These are phyloP conservation scores for Karalla daura DNA, from an alignment of 2,797 vertebrate genomes.

Conservation along the genomic window DNA sequence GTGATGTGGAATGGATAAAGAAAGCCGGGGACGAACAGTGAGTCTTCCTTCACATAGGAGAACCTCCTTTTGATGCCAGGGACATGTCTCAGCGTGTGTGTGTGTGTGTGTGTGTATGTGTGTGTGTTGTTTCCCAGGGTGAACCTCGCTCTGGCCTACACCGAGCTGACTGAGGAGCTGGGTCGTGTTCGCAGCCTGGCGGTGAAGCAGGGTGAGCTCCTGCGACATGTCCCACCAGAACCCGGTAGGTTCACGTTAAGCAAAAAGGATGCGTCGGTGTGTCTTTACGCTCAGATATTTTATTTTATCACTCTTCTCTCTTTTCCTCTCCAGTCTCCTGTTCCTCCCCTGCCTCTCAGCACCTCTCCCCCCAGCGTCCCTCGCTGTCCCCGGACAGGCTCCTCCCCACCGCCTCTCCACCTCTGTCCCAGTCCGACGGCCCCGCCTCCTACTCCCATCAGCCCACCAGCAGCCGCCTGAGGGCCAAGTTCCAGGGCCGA, in stretches of 20 bases:
- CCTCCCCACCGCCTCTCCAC: constrained; percentile 70
- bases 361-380: constrained; percentile 68
- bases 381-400: constrained; percentile 74
- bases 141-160: constrained; percentile 91
- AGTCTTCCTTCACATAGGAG: constrained; percentile 57
- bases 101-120: not conserved
- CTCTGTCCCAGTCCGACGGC: constrained; percentile 74
- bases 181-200: constrained; percentile 85
- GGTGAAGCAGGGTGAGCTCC: constrained; percentile 81
- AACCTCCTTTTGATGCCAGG: not conserved
- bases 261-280: no score
- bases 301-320: not conserved
- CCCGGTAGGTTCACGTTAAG: constrained; percentile 66
- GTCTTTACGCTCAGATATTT: not conserved
- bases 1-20: constrained; percentile 92
- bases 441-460: constrained; percentile 83
- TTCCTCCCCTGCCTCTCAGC: constrained; percentile 80
- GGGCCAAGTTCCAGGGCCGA: constrained; percentile 89
- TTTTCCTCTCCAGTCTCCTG: constrained; percentile 55
- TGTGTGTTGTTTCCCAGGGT: constrained; percentile 76
- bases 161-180: constrained; percentile 90
- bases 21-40: constrained; percentile 93
- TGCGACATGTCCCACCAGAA: constrained; percentile 84
- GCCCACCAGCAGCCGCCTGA: constrained; percentile 85
- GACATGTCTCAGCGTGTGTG: no score